Percentiles rank a stretch among this genome's conserved stretches.
phyloP scores from a whole-genome alignment of 2,797 vertebrate species.

The Pangasius krempfi region DNA sequence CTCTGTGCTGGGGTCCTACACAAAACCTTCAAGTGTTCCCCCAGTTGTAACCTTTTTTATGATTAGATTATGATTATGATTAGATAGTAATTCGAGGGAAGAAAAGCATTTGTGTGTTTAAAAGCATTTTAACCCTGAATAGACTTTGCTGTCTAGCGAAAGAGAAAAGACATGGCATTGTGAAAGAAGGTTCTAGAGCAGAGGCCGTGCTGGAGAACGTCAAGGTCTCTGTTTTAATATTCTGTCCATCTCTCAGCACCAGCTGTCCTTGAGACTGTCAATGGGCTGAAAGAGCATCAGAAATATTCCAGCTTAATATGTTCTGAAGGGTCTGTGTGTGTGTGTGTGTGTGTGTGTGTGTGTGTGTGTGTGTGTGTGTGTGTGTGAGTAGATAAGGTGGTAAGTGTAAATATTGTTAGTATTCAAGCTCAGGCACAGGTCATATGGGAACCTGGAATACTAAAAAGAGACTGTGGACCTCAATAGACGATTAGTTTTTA shows the following conservation, averaged over 20 bases:
- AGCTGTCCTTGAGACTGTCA: constrained; percentile 35
- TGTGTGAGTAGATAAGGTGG: not conserved
- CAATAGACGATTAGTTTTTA: constrained; percentile 45
- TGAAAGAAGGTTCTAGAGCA: not conserved
- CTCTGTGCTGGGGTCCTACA: not conserved
- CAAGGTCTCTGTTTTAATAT: constrained; percentile 11
- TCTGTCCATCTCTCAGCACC: not conserved
- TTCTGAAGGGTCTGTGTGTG: not conserved
- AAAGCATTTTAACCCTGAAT: no score
- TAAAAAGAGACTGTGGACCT: constrained; percentile 43
- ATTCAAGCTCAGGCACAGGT: constrained; percentile 58
- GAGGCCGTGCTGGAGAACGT: not conserved
- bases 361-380: not conserved
- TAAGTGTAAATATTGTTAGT: constrained; percentile 52
- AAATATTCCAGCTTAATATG: constrained; percentile 8
- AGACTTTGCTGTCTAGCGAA: not conserved
- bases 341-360: constrained; percentile 15
- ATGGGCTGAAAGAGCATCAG: constrained; percentile 19
- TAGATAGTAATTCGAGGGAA: not conserved
- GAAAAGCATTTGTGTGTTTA: not conserved
- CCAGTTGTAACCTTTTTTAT: not conserved
- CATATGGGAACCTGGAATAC: constrained; percentile 59
- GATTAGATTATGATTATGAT: not conserved
- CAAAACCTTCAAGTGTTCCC: not conserved
- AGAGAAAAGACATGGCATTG: not conserved